These are phyloP conservation scores for Aphidius ervi DNA, from an alignment of 1,140 invertebrate species.

Conservation along the genomic window DNA sequence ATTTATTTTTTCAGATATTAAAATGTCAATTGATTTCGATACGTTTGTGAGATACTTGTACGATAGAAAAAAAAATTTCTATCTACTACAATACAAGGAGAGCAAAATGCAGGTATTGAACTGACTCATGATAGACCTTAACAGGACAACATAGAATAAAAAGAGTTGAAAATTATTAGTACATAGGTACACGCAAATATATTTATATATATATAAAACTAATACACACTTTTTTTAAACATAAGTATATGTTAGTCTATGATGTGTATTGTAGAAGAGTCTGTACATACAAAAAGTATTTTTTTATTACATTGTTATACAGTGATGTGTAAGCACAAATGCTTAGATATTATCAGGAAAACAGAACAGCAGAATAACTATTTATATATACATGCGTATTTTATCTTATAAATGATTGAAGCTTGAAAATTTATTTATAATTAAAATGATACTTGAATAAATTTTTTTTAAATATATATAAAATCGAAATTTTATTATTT, in stretches of 20 bases:
- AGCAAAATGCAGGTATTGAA: conserved; percentile 21
- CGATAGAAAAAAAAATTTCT: background rate
- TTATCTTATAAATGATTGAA: too few relatives aligned
- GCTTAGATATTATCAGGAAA: conserved; percentile 12
- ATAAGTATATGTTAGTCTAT: background rate
- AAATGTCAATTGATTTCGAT: too few relatives aligned
- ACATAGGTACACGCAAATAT: conserved; percentile 4
- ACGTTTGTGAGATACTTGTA: background rate
- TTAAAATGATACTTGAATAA: conserved; percentile 4
- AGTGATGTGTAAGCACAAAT: conserved; percentile 19
- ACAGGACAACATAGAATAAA: too few relatives aligned
- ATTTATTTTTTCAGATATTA: too few relatives aligned
- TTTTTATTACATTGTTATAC: background rate
- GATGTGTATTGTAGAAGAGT: background rate
- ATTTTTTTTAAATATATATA: background rate
- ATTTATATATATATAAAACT: too few relatives aligned
- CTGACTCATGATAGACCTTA: background rate
- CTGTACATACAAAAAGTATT: too few relatives aligned
- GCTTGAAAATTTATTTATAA: background rate
- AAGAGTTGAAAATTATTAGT: conserved; percentile 18
- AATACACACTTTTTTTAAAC: too few relatives aligned
- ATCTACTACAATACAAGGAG: conserved; percentile 10
- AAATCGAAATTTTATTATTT: background rate
- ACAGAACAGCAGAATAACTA: background rate
- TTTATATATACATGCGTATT: too few relatives aligned